These are phyloP conservation scores for Siniperca obscura DNA, from an alignment of 2,797 vertebrate genomes.

Conservation along the genomic window DNA sequence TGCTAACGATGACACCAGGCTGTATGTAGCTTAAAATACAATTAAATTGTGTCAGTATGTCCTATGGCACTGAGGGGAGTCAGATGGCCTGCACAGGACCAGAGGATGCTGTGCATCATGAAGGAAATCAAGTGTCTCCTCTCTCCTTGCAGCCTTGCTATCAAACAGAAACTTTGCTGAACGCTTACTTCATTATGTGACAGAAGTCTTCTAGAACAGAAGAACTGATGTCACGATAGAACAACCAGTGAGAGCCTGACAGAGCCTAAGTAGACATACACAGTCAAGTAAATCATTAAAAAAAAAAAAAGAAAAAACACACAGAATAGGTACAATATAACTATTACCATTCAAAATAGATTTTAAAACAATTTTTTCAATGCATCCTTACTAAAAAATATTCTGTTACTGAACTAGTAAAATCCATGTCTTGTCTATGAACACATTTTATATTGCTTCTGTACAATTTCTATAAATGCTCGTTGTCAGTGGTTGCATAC, in stretches of 20 bases:
- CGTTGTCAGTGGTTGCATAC: not conserved
- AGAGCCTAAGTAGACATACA: slow-evolving; percentile 10
- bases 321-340: not conserved
- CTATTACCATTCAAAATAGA: not conserved
- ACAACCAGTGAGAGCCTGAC: slow-evolving; percentile 19
- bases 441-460: not conserved
- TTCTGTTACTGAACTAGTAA: not conserved
- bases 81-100: slow-evolving; percentile 48
- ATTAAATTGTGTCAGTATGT: slow-evolving; percentile 40
- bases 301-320: not conserved
- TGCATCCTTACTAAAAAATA: not conserved
- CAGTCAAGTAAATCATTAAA: not conserved
- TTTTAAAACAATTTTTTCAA: not conserved
- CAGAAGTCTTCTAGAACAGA: slow-evolving; percentile 27
- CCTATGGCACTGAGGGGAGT: slow-evolving; percentile 56
- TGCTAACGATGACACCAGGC: slow-evolving; percentile 38
- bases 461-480: not conserved
- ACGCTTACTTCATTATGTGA: slow-evolving; percentile 69
- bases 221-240: slow-evolving; percentile 41
- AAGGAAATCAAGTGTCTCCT: slow-evolving; percentile 62
- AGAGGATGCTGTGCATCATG: slow-evolving; percentile 69
- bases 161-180: slow-evolving; percentile 68
- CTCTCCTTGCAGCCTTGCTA: slow-evolving; percentile 44
- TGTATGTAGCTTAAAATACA: slow-evolving; percentile 8
- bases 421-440: not conserved